phyloP scores from a whole-genome alignment of 2,113 vertebrate species.

The Fregata magnificens region DNA sequence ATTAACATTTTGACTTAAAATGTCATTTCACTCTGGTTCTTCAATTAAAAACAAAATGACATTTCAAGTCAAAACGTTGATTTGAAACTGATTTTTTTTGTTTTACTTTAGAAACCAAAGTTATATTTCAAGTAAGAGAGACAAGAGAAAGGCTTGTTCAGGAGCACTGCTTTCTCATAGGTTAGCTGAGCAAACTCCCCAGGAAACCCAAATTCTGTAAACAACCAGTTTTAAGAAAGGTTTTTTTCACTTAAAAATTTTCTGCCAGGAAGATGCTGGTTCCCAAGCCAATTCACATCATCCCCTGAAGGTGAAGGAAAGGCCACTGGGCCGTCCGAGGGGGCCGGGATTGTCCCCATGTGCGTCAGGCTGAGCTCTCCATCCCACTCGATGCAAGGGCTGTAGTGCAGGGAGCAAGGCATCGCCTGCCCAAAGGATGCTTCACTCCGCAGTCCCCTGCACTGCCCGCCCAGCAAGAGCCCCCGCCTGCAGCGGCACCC shows the following conservation, averaged over 20 bases:
- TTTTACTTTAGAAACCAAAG: constrained; percentile 14
- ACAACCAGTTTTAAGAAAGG: neutral
- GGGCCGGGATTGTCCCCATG: accelerated
- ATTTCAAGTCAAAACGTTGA: constrained; percentile 53
- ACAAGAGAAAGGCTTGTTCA: neutral
- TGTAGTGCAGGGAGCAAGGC: neutral
- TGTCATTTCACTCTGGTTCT: constrained; percentile 41
- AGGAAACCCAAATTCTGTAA: neutral
- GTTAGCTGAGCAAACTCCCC: neutral
- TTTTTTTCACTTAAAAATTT: neutral
- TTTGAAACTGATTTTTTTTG: neutral
- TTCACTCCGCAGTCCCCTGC: accelerated
- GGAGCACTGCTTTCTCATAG: neutral
- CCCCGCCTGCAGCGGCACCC: neutral
- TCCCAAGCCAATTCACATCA: neutral
- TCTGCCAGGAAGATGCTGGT: neutral
- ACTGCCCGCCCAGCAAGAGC: neutral
- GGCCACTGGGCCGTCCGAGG: neutral
- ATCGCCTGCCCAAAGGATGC: accelerated
- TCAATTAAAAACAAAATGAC: constrained; percentile 63
- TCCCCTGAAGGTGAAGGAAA: accelerated
- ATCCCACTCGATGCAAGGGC: accelerated
- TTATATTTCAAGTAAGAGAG: neutral
- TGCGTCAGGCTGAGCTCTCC: neutral
- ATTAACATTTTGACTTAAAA: constrained; percentile 64